Evolutionary conservation across 2,797 vertebrate genomes (phyloP), one percentile per base, ranked within the genome.

Genomic region (Myotis planiceps): DNA sequence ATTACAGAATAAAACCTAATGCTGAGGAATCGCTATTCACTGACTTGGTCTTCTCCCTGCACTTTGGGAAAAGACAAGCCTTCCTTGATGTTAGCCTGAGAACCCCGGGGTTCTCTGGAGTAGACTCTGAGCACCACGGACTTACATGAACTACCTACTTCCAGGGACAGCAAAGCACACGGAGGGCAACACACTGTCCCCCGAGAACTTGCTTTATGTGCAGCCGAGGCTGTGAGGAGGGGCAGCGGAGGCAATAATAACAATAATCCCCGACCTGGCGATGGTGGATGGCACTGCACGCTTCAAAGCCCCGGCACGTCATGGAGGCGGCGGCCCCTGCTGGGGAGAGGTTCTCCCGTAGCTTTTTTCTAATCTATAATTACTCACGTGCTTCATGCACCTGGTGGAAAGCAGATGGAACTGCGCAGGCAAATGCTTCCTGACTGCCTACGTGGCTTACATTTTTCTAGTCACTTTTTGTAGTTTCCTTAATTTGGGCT

Each of bases 391-490:
- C 84, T 94, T 71, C 58, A 8, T 45, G 93, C 93, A 94, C 82
- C 97, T 97, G 89, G 66, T 65, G 88, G 92, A 79, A 92, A 90
- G 74, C 72, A 92, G 89, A 81, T 72, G 88, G 91, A 94, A 78
- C 75, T 15, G 9, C 9, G 19, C 37, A 91, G 88, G 94, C 90
- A 96, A 94, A 84, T 86, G 55, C 23, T 66, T 29, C 27, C 58
- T 60, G 55, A 10, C 72, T 83, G 71, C 93, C 89, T 63, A 32
- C 75, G 68, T 0, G 25, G 45, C 16, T 93, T 78, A 16, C 29
- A 66, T 94, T 93, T 95, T 87, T 71, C 55, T 74, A 13, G 68
- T 80, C 84, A 63, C 60, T 81, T 88, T 91, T 63, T 87, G 32
- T 5, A 53, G 49, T 72, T 96, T 81, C 34, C 32, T 95, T 80